Base-by-base conservation (phyloP, 2,888 invertebrate species). In the Myathropa florea region DNA sequence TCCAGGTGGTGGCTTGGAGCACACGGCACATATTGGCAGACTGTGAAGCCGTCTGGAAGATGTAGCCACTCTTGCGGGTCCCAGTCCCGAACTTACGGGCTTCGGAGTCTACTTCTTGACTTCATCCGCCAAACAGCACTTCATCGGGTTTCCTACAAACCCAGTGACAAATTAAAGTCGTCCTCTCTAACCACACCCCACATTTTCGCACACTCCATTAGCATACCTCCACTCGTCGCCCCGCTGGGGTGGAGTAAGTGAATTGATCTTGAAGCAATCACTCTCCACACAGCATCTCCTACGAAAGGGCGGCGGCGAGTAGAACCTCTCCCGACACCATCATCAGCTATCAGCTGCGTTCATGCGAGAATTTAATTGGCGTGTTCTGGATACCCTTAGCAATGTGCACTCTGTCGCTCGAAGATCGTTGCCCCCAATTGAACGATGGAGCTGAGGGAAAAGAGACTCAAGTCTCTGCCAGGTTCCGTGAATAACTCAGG, bases 341-440 rank as follows among this genome's bases (percentile, higher is more conserved):
- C 36, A 63, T n/a, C 46, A 26, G 30, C 68, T 63, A 23, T 65
- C 21, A 3, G 3, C 39, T 61, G 39, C 18, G 46, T 77, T 68
- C 61, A 77, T 33, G 55, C 30, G 61, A 39, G 67, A 77, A 67
- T 83, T 77, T 67, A 72, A 83, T 73, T 78, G 77, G 24, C 57
- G 46, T 76, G 26, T 70, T 53, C 18, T 28, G 28, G n/a, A 24
- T 57, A 76, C 55, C 33, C 14, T 6, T 3, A 46, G 46, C 33
- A 53, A 65, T 53, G 26, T 26, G 33, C 39, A 21, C 70, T 39
- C 18, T 18, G n/a, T n/a, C 39, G 39, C n/a, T 46, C 18, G n/a
- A 73, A 55, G 83, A 79, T 79, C 83, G 59, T 83, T 79, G 79
- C 75, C 61, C 83, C 83, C 83, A 71, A 83, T 75, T 79, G 68